phyloP scores from a whole-genome alignment of 1,140 invertebrate species.

The Drosophila oshimai region DNA sequence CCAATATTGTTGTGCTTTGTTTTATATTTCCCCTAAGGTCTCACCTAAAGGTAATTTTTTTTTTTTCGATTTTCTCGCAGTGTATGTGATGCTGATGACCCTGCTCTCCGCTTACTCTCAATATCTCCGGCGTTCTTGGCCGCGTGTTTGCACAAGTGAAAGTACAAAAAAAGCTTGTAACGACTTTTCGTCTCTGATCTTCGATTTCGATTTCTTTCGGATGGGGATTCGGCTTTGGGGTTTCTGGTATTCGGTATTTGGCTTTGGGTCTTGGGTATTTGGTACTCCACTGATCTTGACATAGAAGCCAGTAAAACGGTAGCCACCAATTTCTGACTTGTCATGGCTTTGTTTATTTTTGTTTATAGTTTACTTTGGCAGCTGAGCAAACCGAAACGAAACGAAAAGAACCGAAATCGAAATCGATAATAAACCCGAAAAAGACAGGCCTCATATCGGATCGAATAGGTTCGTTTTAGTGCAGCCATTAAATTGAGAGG shows the following conservation, averaged over 20 bases:
- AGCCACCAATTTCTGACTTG: constrained; percentile 15
- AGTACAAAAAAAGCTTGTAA: constrained; percentile 64
- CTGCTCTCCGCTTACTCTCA: constrained; percentile 11
- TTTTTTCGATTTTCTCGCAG: not conserved
- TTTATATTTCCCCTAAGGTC: too few species aligned
- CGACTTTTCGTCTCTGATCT: constrained; percentile 20
- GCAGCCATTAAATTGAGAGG: constrained; percentile 20
- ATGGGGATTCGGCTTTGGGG: not conserved
- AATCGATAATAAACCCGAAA: constrained; percentile 20
- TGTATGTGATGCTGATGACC: constrained; percentile 19
- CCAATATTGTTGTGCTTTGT: too few species aligned
- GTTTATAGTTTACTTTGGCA: constrained; percentile 14
- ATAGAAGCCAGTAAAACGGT: constrained; percentile 52
- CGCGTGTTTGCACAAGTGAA: constrained; percentile 74
- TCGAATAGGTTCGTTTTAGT: constrained; percentile 31
- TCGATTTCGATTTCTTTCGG: constrained; percentile 32
- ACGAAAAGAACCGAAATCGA: too few species aligned
- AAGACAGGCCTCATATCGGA: constrained; percentile 2
- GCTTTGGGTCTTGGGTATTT: not conserved
- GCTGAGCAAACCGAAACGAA: constrained; percentile 22
- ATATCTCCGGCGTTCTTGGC: constrained; percentile 48
- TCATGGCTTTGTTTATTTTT: constrained; percentile 20
- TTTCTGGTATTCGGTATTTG: not conserved
- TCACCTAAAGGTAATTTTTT: too few species aligned
- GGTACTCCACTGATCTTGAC: constrained; percentile 60